Conservation (phyloP, 2,113 vertebrate species). For the Fregetta grallaria region DNA sequence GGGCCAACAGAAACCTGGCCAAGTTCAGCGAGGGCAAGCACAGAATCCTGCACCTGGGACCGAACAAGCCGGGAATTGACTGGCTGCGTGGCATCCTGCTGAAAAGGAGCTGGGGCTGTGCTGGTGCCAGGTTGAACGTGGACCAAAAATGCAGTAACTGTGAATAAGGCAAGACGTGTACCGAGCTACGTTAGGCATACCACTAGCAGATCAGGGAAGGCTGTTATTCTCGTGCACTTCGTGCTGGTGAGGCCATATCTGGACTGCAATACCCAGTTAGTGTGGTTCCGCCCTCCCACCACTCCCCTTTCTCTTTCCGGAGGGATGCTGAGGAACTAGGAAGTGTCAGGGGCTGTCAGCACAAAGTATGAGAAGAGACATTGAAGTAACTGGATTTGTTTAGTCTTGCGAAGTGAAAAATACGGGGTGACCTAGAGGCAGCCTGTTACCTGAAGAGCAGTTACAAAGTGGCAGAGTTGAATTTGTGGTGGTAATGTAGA, state of each 20-base stretch:
- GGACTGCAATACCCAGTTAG: background rate
- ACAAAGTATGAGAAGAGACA: background rate
- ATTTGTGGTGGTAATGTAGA: background rate
- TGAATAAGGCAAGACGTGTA: background rate
- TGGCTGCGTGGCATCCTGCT: background rate
- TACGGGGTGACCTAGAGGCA: fast-evolving
- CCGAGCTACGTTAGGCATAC: fast-evolving
- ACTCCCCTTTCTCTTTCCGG: background rate
- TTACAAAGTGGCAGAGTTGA: background rate
- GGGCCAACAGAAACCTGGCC: background rate
- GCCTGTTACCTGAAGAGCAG: background rate
- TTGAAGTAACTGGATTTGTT: background rate
- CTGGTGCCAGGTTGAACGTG: background rate
- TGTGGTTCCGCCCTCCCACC: background rate
- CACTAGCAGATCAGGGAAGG: background rate
- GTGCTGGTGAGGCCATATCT: background rate
- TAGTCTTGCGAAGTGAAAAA: background rate
- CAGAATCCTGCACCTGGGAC: background rate
- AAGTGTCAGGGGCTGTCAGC: background rate
- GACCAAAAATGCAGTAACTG: fast-evolving
- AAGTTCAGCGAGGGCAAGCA: fast-evolving
- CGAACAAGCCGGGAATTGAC: background rate
- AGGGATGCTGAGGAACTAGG: background rate
- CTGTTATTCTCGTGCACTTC: background rate
- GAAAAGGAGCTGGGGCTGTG: background rate